phyloP scores from a whole-genome alignment of 2,797 vertebrate genomes.

The Tympanoctomys barrerae region DNA sequence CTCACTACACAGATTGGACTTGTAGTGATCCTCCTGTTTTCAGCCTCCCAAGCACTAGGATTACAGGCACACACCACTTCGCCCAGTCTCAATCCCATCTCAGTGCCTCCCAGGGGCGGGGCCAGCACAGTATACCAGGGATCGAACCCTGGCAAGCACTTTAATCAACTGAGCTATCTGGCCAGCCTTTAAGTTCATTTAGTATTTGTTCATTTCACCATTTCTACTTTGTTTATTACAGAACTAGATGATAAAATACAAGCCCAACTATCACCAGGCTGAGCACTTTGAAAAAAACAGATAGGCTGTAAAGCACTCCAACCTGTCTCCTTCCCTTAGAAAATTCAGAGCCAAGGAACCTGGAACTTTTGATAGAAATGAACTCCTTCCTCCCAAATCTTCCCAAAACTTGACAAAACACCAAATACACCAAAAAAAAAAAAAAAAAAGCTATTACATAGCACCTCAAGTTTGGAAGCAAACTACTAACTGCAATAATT shows the following conservation, averaged over 20 bases:
- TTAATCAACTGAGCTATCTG: too few species aligned
- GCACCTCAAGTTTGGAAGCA: slow-evolving; percentile 72
- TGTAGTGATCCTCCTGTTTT: too few species aligned
- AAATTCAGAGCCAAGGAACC: background rate
- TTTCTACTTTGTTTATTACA: background rate
- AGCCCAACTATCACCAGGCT: background rate
- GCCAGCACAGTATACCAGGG: too few species aligned
- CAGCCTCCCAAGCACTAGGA: too few species aligned
- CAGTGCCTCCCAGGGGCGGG: too few species aligned
- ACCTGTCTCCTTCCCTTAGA: background rate
- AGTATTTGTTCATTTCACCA: slow-evolving; percentile 55
- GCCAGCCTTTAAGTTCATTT: background rate
- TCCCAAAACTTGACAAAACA: background rate
- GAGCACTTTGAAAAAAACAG: background rate
- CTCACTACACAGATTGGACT: too few species aligned
- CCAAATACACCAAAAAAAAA: background rate
- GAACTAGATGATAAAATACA: too few species aligned
- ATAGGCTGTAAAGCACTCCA: background rate
- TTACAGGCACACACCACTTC: too few species aligned
- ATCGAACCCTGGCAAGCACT: too few species aligned
- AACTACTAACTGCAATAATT: slow-evolving; percentile 11
- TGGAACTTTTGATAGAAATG: background rate
- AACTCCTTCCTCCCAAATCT: background rate
- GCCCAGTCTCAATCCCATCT: too few species aligned
- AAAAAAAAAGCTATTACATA: slow-evolving; percentile 5